Conservation (phyloP, 1,140 invertebrate genomes). For the Drosophila repleta region DNA sequence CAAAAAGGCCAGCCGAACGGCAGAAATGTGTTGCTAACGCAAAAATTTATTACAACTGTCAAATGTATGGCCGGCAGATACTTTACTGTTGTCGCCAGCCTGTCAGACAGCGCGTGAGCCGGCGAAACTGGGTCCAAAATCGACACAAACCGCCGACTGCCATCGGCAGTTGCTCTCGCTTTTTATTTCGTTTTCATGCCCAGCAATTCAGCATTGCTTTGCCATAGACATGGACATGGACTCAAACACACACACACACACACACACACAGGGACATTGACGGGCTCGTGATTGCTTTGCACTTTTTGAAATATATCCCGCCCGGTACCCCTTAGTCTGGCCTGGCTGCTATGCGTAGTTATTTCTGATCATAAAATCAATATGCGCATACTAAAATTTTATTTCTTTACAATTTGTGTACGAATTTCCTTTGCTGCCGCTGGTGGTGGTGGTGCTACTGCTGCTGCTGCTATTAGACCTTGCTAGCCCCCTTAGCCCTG, state of each 20-base stretch:
- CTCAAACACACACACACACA: background rate
- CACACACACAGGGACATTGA: conserved; percentile 8
- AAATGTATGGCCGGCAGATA: conserved; percentile 59
- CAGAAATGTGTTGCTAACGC: conserved; percentile 49
- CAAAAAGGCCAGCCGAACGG: conserved; percentile 17
- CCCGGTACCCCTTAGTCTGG: conserved; percentile 15
- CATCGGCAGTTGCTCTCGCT: conserved; percentile 39
- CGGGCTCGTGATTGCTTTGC: conserved; percentile 74
- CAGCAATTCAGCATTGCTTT: conserved; percentile 43
- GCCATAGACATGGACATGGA: conserved; percentile 19
- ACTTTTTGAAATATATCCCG: conserved; percentile 63
- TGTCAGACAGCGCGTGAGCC: conserved; percentile 7
- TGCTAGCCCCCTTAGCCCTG: background rate
- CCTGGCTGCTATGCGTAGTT: conserved; percentile 64
- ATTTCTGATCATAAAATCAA: conserved; percentile 83
- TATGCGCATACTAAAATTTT: conserved; percentile 83
- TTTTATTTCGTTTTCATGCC: conserved; percentile 57
- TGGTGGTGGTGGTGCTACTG: too few relatives aligned
- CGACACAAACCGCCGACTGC: conserved; percentile 9
- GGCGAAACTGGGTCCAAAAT: conserved; percentile 27
- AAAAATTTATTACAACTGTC: conserved; percentile 79
- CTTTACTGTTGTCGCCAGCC: conserved; percentile 60
- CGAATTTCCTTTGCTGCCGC: conserved; percentile 66
- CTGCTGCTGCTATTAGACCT: conserved; percentile 14
- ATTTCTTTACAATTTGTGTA: conserved; percentile 83